Evolutionary conservation across 2,888 invertebrate genomes (phyloP).

Genomic region (Enchytraeus crypticus): DNA sequence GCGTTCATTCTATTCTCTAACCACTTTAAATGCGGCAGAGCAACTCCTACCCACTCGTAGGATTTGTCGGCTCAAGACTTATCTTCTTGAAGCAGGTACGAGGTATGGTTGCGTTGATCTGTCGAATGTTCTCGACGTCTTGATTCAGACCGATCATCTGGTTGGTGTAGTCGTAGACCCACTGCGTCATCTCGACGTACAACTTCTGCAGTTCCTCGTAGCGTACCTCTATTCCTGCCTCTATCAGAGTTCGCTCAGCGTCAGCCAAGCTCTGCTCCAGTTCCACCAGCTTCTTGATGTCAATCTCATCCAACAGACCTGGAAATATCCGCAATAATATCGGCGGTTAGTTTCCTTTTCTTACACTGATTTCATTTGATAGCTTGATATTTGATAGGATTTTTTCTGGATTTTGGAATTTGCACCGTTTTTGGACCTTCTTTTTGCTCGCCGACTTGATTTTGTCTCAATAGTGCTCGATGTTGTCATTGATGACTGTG

Average conservation of each 20-base stretch:
- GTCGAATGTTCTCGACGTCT: conserved; percentile 41
- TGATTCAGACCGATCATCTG: conserved; percentile 34
- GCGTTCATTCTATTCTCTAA: no score
- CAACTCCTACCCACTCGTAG: background rate
- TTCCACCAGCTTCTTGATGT: conserved; percentile 42
- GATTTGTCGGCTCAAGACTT: conserved; percentile 22
- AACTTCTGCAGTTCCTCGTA: conserved; percentile 30
- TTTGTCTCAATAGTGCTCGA: no score
- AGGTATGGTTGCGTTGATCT: conserved; percentile 42
- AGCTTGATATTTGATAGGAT: background rate
- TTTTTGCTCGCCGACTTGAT: no score
- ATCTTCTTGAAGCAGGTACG: conserved; percentile 34
- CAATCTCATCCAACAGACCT: conserved; percentile 29
- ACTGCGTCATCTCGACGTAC: conserved; percentile 15
- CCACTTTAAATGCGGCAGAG: no score
- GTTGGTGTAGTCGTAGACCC: conserved; percentile 29
- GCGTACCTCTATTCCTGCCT: conserved; percentile 37
- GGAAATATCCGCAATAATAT: background rate
- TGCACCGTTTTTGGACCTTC: no score
- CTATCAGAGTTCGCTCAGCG: conserved; percentile 36
- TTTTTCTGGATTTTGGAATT: no score
- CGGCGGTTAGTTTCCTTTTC: no score
- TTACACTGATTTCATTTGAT: background rate
- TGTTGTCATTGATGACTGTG: no score
- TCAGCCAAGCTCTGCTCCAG: conserved; percentile 44